Base-by-base conservation (phyloP, 2,797 vertebrate genomes). In the Jordanella pulchra region DNA sequence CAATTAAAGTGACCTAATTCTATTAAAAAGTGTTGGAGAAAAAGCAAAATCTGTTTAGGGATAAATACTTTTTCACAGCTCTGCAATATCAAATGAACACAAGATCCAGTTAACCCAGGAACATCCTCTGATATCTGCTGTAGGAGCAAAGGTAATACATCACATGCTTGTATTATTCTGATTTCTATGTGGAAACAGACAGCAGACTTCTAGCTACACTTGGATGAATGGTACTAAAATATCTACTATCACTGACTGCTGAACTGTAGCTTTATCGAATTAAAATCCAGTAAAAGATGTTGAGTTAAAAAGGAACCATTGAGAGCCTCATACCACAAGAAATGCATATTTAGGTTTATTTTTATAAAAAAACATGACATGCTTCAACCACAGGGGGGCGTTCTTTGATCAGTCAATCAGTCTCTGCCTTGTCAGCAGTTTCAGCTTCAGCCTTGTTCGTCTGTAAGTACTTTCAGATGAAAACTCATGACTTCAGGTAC, bases 311-410 rank as follows among this genome's bases (percentile, higher is more conserved):
- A 28, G 10, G 14, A 56, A 15, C 27, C 44, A 1, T 0, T 27
- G 7, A 23, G 17, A n/a, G n/a, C 5, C 48, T 28, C 25, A 2
- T 18, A n/a, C 2, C n/a, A 35, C 10, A n/a, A 15, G 45, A 9
- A 44, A 51, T 58, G 11, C 21, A 56, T 21, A 58, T 28, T 21
- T n/a, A 35, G 63, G 14, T 56, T 18, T 21, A 54, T 35, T 50
- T 23, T 10, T 23, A 3, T 0, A 32, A 21, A 23, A 50, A 17
- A 14, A 13, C 10, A 25, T 75, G 7, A 28, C 21, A 6, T 0
- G 5, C 6, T 68, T 58, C 9, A 1, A 35, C 91, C 94, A 93
- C 91, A 47, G 86, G 93, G 87, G 90, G 89, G 92, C 3, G 90
- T 86, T 82, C 83, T 70, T 7, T 70, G 83, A 74, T 76, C 39